phyloP scores from a whole-genome alignment of 2,888 invertebrate genomes.

The Drosophila ezoana region DNA sequence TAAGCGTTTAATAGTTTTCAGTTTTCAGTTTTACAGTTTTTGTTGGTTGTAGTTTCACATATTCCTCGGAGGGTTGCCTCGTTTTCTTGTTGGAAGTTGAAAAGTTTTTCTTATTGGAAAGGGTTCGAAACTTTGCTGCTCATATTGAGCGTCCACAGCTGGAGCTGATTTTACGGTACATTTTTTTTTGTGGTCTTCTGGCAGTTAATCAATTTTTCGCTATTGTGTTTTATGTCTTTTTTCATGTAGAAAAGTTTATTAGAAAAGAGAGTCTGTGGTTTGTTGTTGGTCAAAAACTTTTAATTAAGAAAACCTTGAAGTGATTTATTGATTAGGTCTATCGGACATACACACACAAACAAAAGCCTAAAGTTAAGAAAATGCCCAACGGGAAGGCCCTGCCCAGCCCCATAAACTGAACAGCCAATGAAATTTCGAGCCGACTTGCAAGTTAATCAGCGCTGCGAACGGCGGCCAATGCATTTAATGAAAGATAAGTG shows the following conservation, averaged over 20 bases:
- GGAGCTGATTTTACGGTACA: conserved; percentile 29
- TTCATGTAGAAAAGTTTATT: conserved; percentile 70
- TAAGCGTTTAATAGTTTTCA: conserved; percentile 83
- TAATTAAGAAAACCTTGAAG: conserved; percentile 84
- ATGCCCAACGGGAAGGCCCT: background rate
- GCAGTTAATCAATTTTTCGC: conserved; percentile 76
- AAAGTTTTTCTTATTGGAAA: conserved; percentile 60
- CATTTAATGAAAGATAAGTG: conserved; percentile 58
- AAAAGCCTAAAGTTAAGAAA: conserved; percentile 11
- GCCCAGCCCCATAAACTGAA: conserved; percentile 15
- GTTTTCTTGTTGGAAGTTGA: conserved; percentile 66
- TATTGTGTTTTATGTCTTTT: conserved; percentile 30
- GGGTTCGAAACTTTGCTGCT: conserved; percentile 55
- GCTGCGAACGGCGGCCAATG: conserved; percentile 47
- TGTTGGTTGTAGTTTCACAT: conserved; percentile 48
- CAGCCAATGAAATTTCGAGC: conserved; percentile 58
- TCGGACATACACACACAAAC: background rate
- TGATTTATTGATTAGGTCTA: conserved; percentile 82
- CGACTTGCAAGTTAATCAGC: conserved; percentile 62
- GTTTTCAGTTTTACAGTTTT: conserved; percentile 68
- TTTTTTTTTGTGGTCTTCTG: conserved; percentile 67
- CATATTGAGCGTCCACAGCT: conserved; percentile 29
- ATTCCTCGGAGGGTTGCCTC: conserved; percentile 39
- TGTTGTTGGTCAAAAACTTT: conserved; percentile 77
- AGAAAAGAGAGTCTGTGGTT: conserved; percentile 54